These are phyloP conservation scores for Pseudopleuronectes americanus DNA, from an alignment of 2,797 vertebrate genomes.

Conservation along the genomic window DNA sequence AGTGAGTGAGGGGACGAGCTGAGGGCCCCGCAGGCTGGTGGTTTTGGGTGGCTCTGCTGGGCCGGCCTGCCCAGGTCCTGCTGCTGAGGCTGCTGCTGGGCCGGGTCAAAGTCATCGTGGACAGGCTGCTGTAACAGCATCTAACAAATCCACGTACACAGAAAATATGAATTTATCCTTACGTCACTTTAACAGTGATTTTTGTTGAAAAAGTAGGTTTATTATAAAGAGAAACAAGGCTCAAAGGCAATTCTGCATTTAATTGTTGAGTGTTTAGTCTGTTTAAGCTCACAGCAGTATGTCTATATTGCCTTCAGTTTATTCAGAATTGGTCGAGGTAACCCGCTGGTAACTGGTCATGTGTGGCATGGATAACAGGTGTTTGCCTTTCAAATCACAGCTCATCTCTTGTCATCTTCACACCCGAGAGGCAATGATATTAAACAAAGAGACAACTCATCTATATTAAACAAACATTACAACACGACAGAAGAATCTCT, in stretches of 20 bases:
- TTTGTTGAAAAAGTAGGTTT: neutral
- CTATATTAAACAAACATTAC: neutral
- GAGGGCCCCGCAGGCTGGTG: constrained; percentile 67
- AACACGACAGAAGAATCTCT: neutral
- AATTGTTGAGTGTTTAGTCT: neutral
- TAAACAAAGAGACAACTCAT: neutral
- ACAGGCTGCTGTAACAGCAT: constrained; percentile 87
- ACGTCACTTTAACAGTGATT: neutral
- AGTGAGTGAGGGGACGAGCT: constrained; percentile 73
- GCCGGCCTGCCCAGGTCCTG: constrained; percentile 71
- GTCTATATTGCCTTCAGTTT: neutral
- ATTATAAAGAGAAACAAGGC: too few species aligned
- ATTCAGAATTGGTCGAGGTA: neutral
- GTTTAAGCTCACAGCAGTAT: neutral
- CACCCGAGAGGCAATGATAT: neutral
- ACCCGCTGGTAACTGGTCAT: constrained; percentile 7
- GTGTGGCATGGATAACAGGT: neutral
- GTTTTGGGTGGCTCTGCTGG: constrained; percentile 74
- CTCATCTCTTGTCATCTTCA: neutral
- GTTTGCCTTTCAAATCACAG: constrained; percentile 1
- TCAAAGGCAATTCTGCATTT: too few species aligned
- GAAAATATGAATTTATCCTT: neutral
- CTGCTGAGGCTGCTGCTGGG: constrained; percentile 66
- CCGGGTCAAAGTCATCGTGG: constrained; percentile 71
- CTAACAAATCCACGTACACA: constrained; percentile 66